Base-by-base conservation (phyloP, 37 sponge, comb jelly and placozoan genomes). In the Theonella swinhoei region DNA sequence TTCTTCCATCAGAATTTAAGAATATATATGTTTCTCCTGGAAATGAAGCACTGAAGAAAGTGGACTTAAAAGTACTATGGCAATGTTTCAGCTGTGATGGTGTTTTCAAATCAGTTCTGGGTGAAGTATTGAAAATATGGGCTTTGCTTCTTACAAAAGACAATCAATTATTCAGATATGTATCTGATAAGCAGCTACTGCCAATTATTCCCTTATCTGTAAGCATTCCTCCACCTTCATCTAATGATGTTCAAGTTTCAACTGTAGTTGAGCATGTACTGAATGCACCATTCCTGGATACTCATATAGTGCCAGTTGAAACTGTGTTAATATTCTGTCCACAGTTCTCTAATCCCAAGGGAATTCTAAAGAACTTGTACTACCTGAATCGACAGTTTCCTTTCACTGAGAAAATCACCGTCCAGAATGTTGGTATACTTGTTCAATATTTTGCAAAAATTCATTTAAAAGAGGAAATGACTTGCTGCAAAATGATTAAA, bases 81-180 rank as follows among this genome's bases (percentile, higher is more conserved):
- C 4, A 32, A 23, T 79, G 80, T 58, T 31, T 86, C 3, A 42
- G 41, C 3, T 2, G 39, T 64, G 87, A 86, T 38, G 1, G 2
- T 1, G 47, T 72, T 4, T 86, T 86, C 62, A 38, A 20, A 19
- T 40, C 32, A 31, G n/a, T 78, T 31, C 3, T 71, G 35, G 43
- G 36, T 3, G 7, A 32, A 20, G 54, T 83, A 4, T 59, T 83
- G 34, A 63, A 80, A 36, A 0, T 25, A 2, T 83, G 79, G 79
- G 75, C 85, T 33, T 43, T 89, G 23, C 59, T 89, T 4, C 80
- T 74, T n/a, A 83, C 85, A 3, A 54, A 23, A 2, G 73, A 72
- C 43, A 34, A 64, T 9, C 36, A 38, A 22, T 36, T 89, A 64
- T 84, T 80, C 62, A 78, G 83, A 47, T 47, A 14, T 47, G 54